Percentiles rank a stretch among this genome's conserved stretches.
Conservation (phyloP, 2,888 invertebrate species). For the Phlogophora meticulosa region DNA sequence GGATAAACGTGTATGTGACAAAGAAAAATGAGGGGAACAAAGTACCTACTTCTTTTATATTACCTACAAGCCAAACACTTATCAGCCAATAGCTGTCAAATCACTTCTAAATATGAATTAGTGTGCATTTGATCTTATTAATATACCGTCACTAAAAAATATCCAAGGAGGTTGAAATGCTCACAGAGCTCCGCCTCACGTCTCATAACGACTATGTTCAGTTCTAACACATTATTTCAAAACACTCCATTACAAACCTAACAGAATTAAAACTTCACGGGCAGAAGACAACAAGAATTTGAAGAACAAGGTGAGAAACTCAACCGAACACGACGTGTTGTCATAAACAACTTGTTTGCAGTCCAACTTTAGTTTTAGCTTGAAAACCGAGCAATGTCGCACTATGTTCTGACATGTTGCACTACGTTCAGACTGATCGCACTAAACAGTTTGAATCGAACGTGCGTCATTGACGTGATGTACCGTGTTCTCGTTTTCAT, state of each 20-base stretch:
- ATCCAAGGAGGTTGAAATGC: background rate
- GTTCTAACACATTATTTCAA: slow-evolving; percentile 13
- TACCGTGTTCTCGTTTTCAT: slow-evolving; percentile 17
- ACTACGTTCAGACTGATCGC: slow-evolving; percentile 36
- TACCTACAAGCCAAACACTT: too few species aligned
- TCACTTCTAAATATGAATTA: too few species aligned
- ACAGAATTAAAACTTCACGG: slow-evolving; percentile 53
- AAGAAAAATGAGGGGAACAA: too few species aligned
- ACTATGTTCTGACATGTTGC: slow-evolving; percentile 29
- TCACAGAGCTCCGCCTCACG: too few species aligned
- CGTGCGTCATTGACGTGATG: slow-evolving; percentile 18
- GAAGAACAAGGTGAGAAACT: slow-evolving; percentile 57
- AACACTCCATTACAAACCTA: slow-evolving; percentile 31
- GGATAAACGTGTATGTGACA: too few species aligned
- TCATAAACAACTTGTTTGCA: slow-evolving; percentile 65
- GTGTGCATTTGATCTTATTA: too few species aligned
- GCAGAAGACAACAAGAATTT: slow-evolving; percentile 57
- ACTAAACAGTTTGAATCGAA: slow-evolving; percentile 47
- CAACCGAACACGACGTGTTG: slow-evolving; percentile 60
- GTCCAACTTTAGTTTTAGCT: slow-evolving; percentile 58
- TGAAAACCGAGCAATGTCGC: slow-evolving; percentile 33
- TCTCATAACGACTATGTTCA: background rate
- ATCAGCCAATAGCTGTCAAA: too few species aligned
- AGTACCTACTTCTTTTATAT: too few species aligned
- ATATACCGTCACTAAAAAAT: too few species aligned